Base-by-base conservation (phyloP, 2,888 invertebrate genomes). In the Eubasilissa splendida region DNA sequence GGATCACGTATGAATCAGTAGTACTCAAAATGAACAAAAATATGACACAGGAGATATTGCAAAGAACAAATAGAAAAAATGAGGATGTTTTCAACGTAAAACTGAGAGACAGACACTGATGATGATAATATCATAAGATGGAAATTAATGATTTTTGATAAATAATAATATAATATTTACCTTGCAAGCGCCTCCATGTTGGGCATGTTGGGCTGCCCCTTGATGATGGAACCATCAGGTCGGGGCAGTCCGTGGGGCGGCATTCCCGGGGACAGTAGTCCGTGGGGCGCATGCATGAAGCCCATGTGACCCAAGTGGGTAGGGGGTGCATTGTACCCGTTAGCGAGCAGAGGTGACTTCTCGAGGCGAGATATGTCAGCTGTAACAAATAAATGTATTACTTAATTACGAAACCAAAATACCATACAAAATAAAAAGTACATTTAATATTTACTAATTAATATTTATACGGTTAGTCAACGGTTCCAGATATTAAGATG, bases 311-410 rank as follows among this genome's bases (percentile, higher is more conserved):
- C 96, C 85, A 96, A 93, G 88, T 96, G 95, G 82, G 96, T 96
- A 80, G 97, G 97, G 82, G 97, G 97, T 85, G 97, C 97, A 90
- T 97, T 97, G 92, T 97, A 97, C 84, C 97, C 97, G 87, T 97
- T 97, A 82, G 97, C 96, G 85, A 97, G 91, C 60, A 97, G 92
- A 53, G 97, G 97, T 31, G 97, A 96, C 89, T 97, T 97, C 88
- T 97, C 97, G 93, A 97, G 91, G 85, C 96, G 93, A 75, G 95
- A 95, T 89, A 96, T 94, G 90, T 96, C 96, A 96, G 92, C 74
- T 91, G 89, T 82, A 86, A 77, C 63, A 70, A 58, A 77, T 65
- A 78, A 22, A 63, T 14, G 4, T 63, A 14, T 14, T 5, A 63
- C 4, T 2, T 4, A 22, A 63, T 63, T 2, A 63, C 10, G 63